A percentile compares a stretch with the other conserved stretches of the same genome.
Conservation (phyloP, 2,113 vertebrate species). For the Gavia stellata region DNA sequence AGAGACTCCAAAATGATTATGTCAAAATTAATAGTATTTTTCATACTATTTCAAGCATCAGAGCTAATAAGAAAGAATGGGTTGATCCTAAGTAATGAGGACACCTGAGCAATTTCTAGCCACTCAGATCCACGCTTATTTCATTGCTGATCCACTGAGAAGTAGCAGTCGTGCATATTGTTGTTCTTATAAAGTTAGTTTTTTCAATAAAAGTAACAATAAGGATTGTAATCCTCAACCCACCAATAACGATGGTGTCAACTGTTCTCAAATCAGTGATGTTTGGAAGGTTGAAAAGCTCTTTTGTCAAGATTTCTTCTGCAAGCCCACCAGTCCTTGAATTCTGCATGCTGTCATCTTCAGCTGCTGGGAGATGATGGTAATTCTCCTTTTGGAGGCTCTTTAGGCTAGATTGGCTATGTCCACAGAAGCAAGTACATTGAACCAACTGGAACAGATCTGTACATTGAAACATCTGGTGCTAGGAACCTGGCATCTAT, state of each 20-base stretch:
- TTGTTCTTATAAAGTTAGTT: neutral
- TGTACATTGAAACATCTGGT: neutral
- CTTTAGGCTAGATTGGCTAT: neutral
- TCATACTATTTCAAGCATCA: neutral
- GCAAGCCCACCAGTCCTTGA: neutral
- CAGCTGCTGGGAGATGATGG: neutral
- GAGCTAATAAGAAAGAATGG: neutral
- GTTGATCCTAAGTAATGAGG: neutral
- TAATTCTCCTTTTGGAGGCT: neutral
- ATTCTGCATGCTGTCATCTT: neutral
- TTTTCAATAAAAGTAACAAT: neutral
- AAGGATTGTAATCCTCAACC: neutral
- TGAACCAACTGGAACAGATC: neutral
- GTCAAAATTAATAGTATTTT: neutral
- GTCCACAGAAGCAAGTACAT: neutral
- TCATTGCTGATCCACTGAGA: neutral
- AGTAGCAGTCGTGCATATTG: neutral
- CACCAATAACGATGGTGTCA: neutral
- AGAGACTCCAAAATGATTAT: neutral
- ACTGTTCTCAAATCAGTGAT: neutral
- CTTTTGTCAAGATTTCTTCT: neutral
- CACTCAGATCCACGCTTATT: neutral
- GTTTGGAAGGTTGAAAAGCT: neutral
- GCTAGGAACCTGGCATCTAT: neutral
- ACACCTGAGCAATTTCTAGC: neutral